Percentiles rank a stretch among this genome's conserved stretches.
Conservation (phyloP, 2,888 invertebrate species). For the Xestia sexstrigata region DNA sequence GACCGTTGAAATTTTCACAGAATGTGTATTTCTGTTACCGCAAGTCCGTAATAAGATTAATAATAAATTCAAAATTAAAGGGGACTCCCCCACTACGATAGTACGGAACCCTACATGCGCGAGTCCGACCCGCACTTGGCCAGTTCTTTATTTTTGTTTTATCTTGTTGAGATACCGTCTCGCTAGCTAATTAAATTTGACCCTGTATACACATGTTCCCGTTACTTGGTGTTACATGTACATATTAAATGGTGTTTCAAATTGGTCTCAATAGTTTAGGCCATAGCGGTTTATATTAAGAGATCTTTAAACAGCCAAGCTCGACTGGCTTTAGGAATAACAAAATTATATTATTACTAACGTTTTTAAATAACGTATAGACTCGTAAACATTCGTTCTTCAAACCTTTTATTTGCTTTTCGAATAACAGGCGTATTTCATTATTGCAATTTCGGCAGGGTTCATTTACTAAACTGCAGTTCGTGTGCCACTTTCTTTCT, state of each 20-base stretch:
- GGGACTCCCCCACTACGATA: too few species aligned
- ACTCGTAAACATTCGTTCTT: background rate
- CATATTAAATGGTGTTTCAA: constrained; percentile 23
- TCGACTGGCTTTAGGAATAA: constrained; percentile 24
- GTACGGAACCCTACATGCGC: too few species aligned
- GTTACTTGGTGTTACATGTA: constrained; percentile 17
- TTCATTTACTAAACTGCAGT: constrained; percentile 5
- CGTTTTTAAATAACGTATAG: background rate
- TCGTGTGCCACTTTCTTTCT: background rate
- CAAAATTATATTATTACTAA: constrained; percentile 15
- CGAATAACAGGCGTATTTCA: background rate
- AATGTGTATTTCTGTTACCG: too few species aligned
- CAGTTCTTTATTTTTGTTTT: too few species aligned
- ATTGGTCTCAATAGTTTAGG: constrained; percentile 55
- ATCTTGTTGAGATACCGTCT: background rate
- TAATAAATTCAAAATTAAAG: too few species aligned
- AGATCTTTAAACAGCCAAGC: constrained; percentile 42
- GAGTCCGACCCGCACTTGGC: too few species aligned
- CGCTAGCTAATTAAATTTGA: background rate
- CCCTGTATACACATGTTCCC: constrained; percentile 20
- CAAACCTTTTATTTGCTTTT: background rate
- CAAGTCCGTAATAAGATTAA: too few species aligned
- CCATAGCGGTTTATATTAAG: constrained; percentile 50
- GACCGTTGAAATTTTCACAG: too few species aligned
- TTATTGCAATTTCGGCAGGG: background rate